Conservation (phyloP, 2,888 invertebrate genomes). For the Lasioglossum vierecki region DNA sequence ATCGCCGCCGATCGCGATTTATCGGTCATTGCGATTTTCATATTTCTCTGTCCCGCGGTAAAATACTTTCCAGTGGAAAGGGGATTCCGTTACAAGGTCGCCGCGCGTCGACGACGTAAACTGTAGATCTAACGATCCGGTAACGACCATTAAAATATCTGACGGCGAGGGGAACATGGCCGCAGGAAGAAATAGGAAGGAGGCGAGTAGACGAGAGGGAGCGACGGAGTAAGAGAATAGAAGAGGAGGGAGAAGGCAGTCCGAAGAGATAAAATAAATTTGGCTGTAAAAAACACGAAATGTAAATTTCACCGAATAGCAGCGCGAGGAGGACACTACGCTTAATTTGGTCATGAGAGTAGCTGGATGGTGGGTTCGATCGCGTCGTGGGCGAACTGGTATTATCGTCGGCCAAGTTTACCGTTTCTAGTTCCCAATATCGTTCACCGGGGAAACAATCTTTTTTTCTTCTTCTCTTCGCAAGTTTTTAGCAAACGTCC, state of each 20-base stretch:
- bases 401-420: constrained; percentile 45
- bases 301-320: constrained; percentile 44
- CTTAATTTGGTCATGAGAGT: constrained; percentile 63
- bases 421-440: constrained; percentile 17
- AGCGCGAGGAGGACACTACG: constrained; percentile 7
- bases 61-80: neutral
- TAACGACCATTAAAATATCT: constrained; percentile 37
- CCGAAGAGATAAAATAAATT: constrained; percentile 18
- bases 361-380: constrained; percentile 6
- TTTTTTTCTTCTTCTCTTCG: neutral
- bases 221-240: neutral
- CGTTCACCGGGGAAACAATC: neutral
- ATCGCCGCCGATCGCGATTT: neutral
- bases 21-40: neutral
- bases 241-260: neutral
- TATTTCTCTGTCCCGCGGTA: no score
- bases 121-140: constrained; percentile 31
- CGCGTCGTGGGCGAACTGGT: constrained; percentile 67
- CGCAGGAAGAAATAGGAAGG: neutral
- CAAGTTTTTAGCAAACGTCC: neutral
- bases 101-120: constrained; percentile 2
- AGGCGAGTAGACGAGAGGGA: neutral
- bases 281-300: constrained; percentile 27
- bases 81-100: constrained; percentile 15
- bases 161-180: neutral